A percentile compares a stretch with the other conserved stretches of the same genome.
Conservation (phyloP, 2,888 invertebrate genomes). For the Steinernema hermaphroditum region DNA sequence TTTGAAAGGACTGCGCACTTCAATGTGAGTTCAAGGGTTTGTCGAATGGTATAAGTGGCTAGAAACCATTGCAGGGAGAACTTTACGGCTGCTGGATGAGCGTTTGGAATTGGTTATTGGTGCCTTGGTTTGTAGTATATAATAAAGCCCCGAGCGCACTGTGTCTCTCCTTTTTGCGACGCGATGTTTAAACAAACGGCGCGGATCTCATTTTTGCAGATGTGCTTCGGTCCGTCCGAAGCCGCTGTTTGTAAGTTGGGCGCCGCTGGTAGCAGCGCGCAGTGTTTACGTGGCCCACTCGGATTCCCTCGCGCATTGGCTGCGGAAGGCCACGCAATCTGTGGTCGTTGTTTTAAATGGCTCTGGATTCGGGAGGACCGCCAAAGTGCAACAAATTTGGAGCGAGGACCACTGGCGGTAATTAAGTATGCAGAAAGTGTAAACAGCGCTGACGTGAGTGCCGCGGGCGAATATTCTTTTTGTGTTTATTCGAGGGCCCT, state of each 20-base stretch:
- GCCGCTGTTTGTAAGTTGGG: background rate
- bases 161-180: conserved; percentile 26
- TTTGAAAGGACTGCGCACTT: conserved; percentile 12
- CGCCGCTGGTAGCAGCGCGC: conserved; percentile 17
- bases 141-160: no score
- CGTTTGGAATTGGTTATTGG: background rate
- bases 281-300: conserved; percentile 8
- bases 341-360: conserved; percentile 11
- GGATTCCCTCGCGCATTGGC: background rate
- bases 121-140: conserved; percentile 1
- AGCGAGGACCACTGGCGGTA: conserved; percentile 13
- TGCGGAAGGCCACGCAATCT: conserved; percentile 7
- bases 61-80: conserved; percentile 5
- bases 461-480: conserved; percentile 28
- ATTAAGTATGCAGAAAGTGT: conserved; percentile 28
- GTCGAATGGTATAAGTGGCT: background rate
- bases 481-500: conserved; percentile 25
- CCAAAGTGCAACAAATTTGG: conserved; percentile 16
- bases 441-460: conserved; percentile 29
- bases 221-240: conserved; percentile 14
- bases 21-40: conserved; percentile 7
- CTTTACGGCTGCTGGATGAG: conserved; percentile 7
- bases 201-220: conserved; percentile 25
- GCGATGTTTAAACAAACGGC: conserved; percentile 7
- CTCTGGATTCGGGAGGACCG: background rate